Evolutionary conservation across 23 tunicate genomes (phyloP).

Genomic region (Styela clava): DNA sequence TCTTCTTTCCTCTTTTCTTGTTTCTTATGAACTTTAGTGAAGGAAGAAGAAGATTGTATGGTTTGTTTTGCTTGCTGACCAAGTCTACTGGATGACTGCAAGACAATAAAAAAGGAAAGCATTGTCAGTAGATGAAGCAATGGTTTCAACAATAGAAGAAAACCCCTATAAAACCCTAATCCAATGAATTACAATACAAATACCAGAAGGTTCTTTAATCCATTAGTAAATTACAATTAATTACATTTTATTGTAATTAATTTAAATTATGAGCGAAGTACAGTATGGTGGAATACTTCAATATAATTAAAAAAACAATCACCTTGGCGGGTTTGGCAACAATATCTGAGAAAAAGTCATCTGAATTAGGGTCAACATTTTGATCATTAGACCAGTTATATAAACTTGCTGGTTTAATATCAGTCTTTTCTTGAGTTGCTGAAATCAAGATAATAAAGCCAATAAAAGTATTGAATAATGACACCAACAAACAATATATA

Average conservation of each 20-base stretch:
- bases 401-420: constrained; percentile 48
- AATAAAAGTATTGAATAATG: background rate
- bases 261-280: no score
- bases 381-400: constrained; percentile 62
- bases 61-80: background rate
- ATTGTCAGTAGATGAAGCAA: no score
- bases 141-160: no score
- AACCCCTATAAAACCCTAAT: no score
- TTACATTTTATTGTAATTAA: no score
- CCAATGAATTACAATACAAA: no score
- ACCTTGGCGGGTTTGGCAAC: constrained; percentile 69
- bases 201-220: no score
- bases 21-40: background rate
- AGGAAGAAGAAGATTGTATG: background rate
- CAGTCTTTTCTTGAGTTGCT: constrained; percentile 9
- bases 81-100: background rate
- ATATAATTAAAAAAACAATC: background rate
- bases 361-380: constrained; percentile 27
- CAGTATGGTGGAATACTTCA: no score
- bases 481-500: no score
- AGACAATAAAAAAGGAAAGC: no score
- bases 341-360: constrained; percentile 56
- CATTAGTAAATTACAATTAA: no score
- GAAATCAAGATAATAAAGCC: background rate
- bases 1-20: background rate